Evolutionary conservation across 2,797 vertebrate genomes (phyloP), one percentile per base, ranked within the genome.

Genomic region (Pogoniulus pusillus): DNA sequence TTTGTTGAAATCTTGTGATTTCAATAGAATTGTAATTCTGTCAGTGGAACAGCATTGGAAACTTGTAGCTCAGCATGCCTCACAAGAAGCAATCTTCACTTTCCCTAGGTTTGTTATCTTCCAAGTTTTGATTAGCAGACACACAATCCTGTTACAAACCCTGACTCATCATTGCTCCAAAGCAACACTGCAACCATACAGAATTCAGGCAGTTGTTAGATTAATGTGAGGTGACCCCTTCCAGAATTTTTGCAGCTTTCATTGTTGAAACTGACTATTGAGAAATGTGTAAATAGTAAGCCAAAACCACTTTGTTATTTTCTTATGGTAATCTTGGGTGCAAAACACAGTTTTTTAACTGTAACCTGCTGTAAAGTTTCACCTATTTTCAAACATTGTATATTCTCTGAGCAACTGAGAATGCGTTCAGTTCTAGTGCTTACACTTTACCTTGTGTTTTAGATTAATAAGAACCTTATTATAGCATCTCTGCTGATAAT

Each of bases 261-360:
- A 18, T 17, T 73, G 32, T 27, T 79, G n/a, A 51, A 85, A 45
- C 32, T 59, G 64, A 63, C 79, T 83, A 9, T 24, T 87, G 43
- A 59, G 43, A 63, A 71, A 79, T 35, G 37, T 89, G 84, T 82
- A 71, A 90, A 77, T 45, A 64, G 49, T 86, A 86, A 92, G 34
- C 83, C 82, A 76, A 86, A 84, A 81, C 49, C 58, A 51, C 80
- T 93, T 88, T 94, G 72, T 90, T 65, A 74, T 76, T 20, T 45
- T 80, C 66, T 76, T 53, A 32, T 77, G 20, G 54, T 82, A 54
- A 64, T 85, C 37, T 85, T 85, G 65, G 37, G 32, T 90, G 12
- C n/a, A 90, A 5, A 12, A 16, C 19, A 54, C 2, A 66, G 15
- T 54, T 35, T 74, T 79, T 79, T 30, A 60, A n/a, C 39, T 75